These are phyloP conservation scores for Desoria tigrina DNA, from an alignment of 2,888 invertebrate species.

Conservation along the genomic window DNA sequence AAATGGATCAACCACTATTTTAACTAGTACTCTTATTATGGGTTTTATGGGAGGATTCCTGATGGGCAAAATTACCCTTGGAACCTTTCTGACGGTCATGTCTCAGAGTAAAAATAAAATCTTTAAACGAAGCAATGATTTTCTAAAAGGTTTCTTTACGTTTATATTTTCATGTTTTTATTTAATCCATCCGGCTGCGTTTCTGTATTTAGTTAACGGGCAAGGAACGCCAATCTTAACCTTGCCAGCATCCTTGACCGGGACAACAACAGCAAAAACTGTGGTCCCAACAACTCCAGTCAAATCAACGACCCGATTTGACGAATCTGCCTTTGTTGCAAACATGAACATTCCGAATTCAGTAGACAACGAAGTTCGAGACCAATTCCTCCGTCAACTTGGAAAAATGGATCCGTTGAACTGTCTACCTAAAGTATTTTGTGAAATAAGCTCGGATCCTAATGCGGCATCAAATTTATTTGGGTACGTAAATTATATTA, in stretches of 20 bases:
- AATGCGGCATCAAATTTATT: conserved; percentile 11
- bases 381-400: conserved; percentile 35
- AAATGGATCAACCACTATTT: conserved; percentile 14
- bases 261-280: not conserved
- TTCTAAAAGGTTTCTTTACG: no score
- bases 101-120: not conserved
- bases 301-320: not conserved
- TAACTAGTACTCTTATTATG: conserved; percentile 33
- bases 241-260: not conserved
- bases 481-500: conserved; percentile 6
- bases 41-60: conserved; percentile 42
- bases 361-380: conserved; percentile 33
- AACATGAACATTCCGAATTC: conserved; percentile 22
- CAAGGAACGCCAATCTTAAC: not conserved
- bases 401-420: conserved; percentile 43
- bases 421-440: conserved; percentile 45
- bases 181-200: no score
- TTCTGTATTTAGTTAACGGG: not conserved
- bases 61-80: conserved; percentile 35
- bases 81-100: conserved; percentile 15
- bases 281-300: not conserved
- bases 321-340: not conserved
- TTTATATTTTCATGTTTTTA: no score
- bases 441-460: conserved; percentile 41
- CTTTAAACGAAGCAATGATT: not conserved